Conservation (phyloP, 2,797 vertebrate species). For the Cirrhinus mrigala region DNA sequence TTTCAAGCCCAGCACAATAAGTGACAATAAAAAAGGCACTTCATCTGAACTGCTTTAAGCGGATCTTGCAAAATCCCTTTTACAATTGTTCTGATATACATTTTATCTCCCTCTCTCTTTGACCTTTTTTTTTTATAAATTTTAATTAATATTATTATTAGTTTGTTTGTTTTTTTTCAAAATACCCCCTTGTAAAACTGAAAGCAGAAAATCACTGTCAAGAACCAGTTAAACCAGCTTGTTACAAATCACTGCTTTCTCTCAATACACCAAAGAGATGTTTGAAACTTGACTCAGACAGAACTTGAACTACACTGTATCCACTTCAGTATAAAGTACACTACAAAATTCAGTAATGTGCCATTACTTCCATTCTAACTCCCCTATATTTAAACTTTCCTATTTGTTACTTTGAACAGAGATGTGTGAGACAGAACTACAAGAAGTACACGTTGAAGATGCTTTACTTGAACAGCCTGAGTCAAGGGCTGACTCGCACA, state of each 20-base stretch:
- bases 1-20: slow-evolving; percentile 47
- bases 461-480: background rate
- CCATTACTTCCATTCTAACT: background rate
- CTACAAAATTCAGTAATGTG: background rate
- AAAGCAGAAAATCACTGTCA: background rate
- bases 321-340: background rate
- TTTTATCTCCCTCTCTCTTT: background rate
- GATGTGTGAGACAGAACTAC: background rate
- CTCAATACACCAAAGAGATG: no score
- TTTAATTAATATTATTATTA: no score
- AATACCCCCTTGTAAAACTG: background rate
- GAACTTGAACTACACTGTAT: background rate
- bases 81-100: background rate
- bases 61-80: background rate
- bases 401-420: slow-evolving; percentile 31
- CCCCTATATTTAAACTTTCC: background rate
- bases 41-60: background rate
- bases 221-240: slow-evolving; percentile 11
- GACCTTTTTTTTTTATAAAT: background rate
- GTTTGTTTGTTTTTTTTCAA: no score
- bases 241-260: slow-evolving; percentile 15
- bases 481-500: background rate
- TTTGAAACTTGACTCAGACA: background rate
- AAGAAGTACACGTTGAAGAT: background rate
- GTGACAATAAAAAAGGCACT: background rate